phyloP scores from a whole-genome alignment of 2,797 vertebrate species.

The Pantherophis vulpinus region DNA sequence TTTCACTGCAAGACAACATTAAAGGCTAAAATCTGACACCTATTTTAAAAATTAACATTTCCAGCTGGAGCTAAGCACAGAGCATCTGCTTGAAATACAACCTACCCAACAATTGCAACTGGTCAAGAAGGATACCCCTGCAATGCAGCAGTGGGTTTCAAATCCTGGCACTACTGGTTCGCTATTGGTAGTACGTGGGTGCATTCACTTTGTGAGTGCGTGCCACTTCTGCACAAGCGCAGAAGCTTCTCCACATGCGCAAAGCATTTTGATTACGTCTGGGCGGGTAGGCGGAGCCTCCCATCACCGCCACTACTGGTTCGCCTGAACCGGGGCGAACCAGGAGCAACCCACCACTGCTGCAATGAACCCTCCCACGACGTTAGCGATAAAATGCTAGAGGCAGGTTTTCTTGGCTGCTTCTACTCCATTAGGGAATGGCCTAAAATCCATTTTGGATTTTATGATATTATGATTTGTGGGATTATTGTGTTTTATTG shows the following conservation, averaged over 20 bases:
- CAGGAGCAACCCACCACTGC: too few species aligned
- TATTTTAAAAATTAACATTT: not conserved
- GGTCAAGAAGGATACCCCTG: not conserved
- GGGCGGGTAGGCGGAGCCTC: too few species aligned
- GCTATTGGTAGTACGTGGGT: too few species aligned
- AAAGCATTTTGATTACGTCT: too few species aligned
- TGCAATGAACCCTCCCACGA: not conserved
- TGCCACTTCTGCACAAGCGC: too few species aligned
- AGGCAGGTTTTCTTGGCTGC: not conserved
- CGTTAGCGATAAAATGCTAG: not conserved
- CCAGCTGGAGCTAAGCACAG: not conserved
- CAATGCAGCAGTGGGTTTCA: too few species aligned
- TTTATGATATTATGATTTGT: not conserved
- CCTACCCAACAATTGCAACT: not conserved
- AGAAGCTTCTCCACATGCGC: too few species aligned
- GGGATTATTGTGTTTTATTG: not conserved
- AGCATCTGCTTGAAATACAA: not conserved
- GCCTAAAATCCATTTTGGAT: not conserved
- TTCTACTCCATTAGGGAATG: not conserved
- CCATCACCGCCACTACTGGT: too few species aligned
- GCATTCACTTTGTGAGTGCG: too few species aligned
- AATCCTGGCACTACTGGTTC: too few species aligned
- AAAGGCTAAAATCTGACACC: not conserved
- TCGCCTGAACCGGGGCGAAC: too few species aligned
- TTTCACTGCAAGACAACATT: not conserved